These are phyloP conservation scores for Eleutherodactylus coqui DNA, from an alignment of 2,797 vertebrate genomes.

Conservation along the genomic window DNA sequence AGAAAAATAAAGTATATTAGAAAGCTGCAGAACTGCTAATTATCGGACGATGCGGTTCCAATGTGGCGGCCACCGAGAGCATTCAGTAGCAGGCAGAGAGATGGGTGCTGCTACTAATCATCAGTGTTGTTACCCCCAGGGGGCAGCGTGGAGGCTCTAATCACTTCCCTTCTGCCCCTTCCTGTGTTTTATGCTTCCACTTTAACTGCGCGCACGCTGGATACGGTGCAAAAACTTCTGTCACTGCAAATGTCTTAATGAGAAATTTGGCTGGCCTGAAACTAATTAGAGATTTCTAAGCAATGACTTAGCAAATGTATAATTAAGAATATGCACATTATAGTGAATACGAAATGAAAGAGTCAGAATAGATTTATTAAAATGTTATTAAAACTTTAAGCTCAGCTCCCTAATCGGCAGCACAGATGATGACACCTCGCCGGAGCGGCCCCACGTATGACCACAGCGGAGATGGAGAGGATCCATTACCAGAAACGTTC, in stretches of 20 bases:
- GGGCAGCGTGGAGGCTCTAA: neutral
- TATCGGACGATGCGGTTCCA: neutral
- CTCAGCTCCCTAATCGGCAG: neutral
- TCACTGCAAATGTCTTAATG: conserved; percentile 35
- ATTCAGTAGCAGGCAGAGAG: neutral
- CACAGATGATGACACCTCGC: neutral
- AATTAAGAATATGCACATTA: conserved; percentile 40
- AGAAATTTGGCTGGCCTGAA: conserved; percentile 26
- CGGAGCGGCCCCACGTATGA: neutral
- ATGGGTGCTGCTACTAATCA: neutral
- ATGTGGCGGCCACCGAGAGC: neutral
- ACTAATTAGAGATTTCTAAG: conserved; percentile 37
- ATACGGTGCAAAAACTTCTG: conserved; percentile 16
- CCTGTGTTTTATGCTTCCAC: neutral
- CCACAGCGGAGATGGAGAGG: neutral
- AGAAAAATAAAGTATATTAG: neutral
- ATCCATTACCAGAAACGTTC: neutral
- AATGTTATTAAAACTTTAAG: conserved; percentile 29
- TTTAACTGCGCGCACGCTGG: neutral
- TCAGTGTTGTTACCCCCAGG: neutral
- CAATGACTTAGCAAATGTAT: conserved; percentile 42
- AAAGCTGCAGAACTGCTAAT: neutral
- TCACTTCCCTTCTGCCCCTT: neutral
- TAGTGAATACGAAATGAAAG: conserved; percentile 35
- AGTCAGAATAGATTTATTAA: conserved; percentile 25